Evolutionary conservation across 2,888 invertebrate species (phyloP).

Genomic region (Lasioglossum figueresi): DNA sequence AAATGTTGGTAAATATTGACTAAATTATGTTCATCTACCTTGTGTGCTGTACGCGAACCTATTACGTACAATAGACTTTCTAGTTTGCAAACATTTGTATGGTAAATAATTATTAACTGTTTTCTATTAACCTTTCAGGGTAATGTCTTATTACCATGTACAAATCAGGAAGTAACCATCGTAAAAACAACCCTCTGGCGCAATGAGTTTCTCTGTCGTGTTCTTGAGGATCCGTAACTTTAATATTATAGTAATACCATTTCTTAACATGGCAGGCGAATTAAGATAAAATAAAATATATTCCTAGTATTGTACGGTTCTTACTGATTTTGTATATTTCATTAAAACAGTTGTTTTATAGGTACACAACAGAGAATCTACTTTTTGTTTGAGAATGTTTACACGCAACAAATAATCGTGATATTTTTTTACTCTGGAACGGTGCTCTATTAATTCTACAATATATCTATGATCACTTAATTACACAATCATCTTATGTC

Average conservation of each 20-base stretch:
- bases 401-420: conserved; percentile 42
- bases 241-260: background rate
- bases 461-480: conserved; percentile 48
- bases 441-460: conserved; percentile 56
- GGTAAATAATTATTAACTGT: conserved; percentile 31
- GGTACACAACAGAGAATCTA: conserved; percentile 32
- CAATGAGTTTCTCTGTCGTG: conserved; percentile 28
- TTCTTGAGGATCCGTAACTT: background rate
- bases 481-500: conserved; percentile 43
- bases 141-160: conserved; percentile 37
- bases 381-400: conserved; percentile 19
- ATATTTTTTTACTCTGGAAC: conserved; percentile 55
- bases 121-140: background rate
- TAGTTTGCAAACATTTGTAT: conserved; percentile 6
- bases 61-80: conserved; percentile 26
- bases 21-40: conserved; percentile 47
- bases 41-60: conserved; percentile 20
- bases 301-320: background rate
- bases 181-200: conserved; percentile 16
- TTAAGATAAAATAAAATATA: background rate
- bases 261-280: background rate
- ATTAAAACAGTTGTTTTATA: background rate
- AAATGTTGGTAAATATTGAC: conserved; percentile 45
- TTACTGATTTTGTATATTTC: background rate
- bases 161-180: conserved; percentile 41